Conservation (phyloP, 1,140 invertebrate genomes). For the Probaryconus sp. region DNA sequence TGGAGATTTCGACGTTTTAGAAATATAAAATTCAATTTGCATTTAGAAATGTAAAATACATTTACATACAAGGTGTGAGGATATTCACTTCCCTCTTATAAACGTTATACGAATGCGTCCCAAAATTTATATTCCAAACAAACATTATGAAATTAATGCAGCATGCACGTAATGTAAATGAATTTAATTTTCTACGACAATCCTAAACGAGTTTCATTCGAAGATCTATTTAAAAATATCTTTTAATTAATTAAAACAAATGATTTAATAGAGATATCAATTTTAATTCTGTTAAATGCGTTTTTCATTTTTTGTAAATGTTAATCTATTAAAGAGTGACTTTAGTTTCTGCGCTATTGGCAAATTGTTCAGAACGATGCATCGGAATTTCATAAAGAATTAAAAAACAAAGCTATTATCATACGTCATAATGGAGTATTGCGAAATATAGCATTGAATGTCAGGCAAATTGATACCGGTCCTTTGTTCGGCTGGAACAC, state of each 20-base stretch:
- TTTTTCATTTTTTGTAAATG: too few species aligned
- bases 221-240: too few species aligned
- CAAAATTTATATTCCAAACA: constrained; percentile 1
- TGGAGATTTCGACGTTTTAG: too few species aligned
- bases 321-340: too few species aligned
- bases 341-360: too few species aligned
- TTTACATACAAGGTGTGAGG: constrained; percentile 2
- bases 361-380: too few species aligned
- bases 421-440: constrained; percentile 1
- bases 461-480: constrained; percentile 10
- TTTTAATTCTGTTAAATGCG: too few species aligned
- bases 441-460: constrained; percentile 1
- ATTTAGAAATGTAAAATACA: constrained; percentile 1
- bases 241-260: too few species aligned
- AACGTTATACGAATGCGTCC: neutral
- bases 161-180: too few species aligned
- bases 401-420: neutral
- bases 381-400: neutral
- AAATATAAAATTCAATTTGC: constrained; percentile 1
- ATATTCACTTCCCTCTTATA: constrained; percentile 2
- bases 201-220: too few species aligned
- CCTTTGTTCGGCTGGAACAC: constrained; percentile 10
- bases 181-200: too few species aligned
- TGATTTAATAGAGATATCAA: too few species aligned
- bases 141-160: neutral